phyloP scores from a whole-genome alignment of 2,888 invertebrate genomes.

The Amitus sp. region DNA sequence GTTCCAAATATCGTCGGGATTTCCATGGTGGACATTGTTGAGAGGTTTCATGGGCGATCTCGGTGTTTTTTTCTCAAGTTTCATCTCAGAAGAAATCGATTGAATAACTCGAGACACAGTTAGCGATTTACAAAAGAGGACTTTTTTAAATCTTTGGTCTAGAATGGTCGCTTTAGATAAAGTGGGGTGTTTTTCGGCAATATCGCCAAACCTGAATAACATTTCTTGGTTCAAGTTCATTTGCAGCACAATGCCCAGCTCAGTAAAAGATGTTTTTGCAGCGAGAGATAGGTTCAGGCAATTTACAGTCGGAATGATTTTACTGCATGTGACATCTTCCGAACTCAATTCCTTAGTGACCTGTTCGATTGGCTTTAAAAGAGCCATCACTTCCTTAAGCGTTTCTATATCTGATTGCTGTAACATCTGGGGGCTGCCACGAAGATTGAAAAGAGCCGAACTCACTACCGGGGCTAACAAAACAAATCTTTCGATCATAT shows the following conservation, averaged over 20 bases:
- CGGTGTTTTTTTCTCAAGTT: not conserved
- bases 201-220: not conserved
- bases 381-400: constrained; percentile 2
- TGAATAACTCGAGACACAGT: not conserved
- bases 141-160: not conserved
- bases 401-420: constrained; percentile 1
- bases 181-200: not conserved
- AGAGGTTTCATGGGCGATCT: not conserved
- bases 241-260: not conserved
- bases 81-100: not conserved
- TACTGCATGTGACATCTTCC: not conserved
- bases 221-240: not conserved
- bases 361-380: constrained; percentile 14
- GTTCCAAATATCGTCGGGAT: not conserved
- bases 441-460: constrained; percentile 9
- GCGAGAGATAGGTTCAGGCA: not conserved
- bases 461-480: constrained; percentile 5
- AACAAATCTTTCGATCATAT: constrained; percentile 20
- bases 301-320: not conserved
- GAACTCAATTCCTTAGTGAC: not conserved
- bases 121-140: not conserved
- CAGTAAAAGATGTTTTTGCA: not conserved
- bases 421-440: constrained; percentile 5
- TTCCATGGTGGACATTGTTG: not conserved
- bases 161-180: not conserved